phyloP scores from a whole-genome alignment of 2,888 invertebrate species.

The Calliopum simillimum region DNA sequence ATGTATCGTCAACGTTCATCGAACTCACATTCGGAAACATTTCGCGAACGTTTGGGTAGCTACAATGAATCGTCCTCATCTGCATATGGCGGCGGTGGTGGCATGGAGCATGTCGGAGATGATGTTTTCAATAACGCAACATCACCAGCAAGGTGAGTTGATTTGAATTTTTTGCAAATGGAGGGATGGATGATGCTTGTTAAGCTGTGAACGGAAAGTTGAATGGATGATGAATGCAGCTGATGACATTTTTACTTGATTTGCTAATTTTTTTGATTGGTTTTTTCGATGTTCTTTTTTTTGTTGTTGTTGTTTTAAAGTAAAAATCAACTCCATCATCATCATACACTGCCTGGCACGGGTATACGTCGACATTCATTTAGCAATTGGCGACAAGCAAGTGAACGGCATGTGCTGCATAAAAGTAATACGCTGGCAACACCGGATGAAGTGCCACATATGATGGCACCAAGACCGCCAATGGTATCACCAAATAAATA shows the following conservation, averaged over 20 bases:
- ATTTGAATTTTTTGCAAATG: no score
- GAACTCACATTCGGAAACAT: slow-evolving; percentile 61
- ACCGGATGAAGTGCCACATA: slow-evolving; percentile 67
- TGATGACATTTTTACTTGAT: slow-evolving; percentile 58
- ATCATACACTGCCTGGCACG: slow-evolving; percentile 62
- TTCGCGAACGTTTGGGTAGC: slow-evolving; percentile 65
- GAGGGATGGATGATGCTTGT: no score
- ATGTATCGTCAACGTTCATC: slow-evolving; percentile 60
- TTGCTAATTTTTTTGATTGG: slow-evolving; percentile 51
- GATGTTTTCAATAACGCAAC: slow-evolving; percentile 62
- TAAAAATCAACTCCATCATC: slow-evolving; percentile 47
- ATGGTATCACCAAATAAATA: slow-evolving; percentile 63
- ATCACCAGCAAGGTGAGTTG: slow-evolving; percentile 61
- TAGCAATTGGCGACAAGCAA: slow-evolving; percentile 63
- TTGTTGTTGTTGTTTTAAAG: slow-evolving; percentile 41
- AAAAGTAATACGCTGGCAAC: slow-evolving; percentile 51
- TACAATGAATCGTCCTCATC: slow-evolving; percentile 63
- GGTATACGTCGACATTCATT: slow-evolving; percentile 65
- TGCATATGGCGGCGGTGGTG: slow-evolving; percentile 50
- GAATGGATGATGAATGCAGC: slow-evolving; percentile 55
- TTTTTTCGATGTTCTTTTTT: slow-evolving; percentile 17
- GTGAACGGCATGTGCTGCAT: slow-evolving; percentile 50
- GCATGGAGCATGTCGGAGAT: slow-evolving; percentile 55
- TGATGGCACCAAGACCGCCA: slow-evolving; percentile 66
- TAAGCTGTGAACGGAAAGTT: no score